Conservation (phyloP, 2,113 vertebrate genomes). For the Chamaetylas fuelleborni region DNA sequence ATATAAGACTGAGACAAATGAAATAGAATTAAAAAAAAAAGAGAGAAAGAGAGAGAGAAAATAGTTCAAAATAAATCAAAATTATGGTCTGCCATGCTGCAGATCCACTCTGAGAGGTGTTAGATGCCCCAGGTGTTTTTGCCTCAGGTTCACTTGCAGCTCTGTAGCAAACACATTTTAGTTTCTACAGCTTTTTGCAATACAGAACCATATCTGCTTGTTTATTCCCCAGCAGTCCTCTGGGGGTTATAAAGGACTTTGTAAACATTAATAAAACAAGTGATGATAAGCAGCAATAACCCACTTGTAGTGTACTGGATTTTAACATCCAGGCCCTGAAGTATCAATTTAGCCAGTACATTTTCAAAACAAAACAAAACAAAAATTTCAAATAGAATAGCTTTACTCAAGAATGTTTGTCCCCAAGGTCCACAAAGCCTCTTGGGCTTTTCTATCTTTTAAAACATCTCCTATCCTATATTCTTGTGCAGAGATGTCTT, state of each 20-base stretch:
- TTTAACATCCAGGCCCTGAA: neutral
- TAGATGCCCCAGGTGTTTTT: neutral
- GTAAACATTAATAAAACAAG: neutral
- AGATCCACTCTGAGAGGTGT: neutral
- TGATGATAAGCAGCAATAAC: neutral
- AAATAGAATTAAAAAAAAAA: neutral
- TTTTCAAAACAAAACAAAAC: neutral
- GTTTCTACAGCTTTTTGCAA: neutral
- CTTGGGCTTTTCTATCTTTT: neutral
- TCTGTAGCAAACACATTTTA: neutral
- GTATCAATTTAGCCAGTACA: neutral
- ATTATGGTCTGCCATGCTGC: neutral
- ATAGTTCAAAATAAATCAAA: neutral
- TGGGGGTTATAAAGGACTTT: neutral
- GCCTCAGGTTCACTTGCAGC: neutral
- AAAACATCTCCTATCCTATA: neutral
- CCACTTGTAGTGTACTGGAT: neutral
- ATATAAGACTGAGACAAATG: neutral
- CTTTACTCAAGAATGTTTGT: fast-evolving
- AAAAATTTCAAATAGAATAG: neutral
- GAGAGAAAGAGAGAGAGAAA: neutral
- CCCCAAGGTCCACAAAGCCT: neutral
- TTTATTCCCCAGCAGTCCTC: neutral
- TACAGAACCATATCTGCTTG: neutral
- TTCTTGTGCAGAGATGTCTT: neutral